Base-by-base conservation (phyloP, 2,113 vertebrate species). In the Mixornis gularis region DNA sequence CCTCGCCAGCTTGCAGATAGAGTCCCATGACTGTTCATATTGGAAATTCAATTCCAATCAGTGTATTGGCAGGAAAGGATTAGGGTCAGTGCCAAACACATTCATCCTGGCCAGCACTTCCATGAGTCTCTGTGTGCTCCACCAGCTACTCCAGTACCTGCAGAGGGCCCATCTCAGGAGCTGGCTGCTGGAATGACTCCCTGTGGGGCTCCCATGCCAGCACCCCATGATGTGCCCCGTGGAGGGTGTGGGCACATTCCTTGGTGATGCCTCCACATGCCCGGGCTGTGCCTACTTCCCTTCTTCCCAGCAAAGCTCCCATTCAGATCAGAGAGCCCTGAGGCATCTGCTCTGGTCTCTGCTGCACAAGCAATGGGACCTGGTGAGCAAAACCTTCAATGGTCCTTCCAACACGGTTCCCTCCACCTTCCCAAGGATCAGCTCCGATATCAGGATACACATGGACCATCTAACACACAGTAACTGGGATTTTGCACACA, bases 41-140 rank as follows among this genome's bases (percentile, higher is more conserved):
- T 92, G 90, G 89, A 92, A 93, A 91, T 71, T 84, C 94, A 88
- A 85, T 94, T 95, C 87, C 81, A 86, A 91, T 93, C 93, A 94
- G 53, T 7, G 48, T 69, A 87, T 90, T 85, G 93, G 87, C 90
- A 93, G 79, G 87, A 90, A 94, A 84, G 89, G 55, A 85, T 82
- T 65, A 82, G 40, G 66, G 91, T 44, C 9, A 1, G 65, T 85
- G 91, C 95, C 95, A 96, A 91, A 66, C 2, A 4, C 49, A 19
- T 92, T 87, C 71, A 84, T 60, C 44, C 68, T 3, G 8, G 58
- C 85, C 88, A 85, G 73, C 1, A 2, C 55, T 85, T 58, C 24
- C 78, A 63, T 17, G 34, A 91, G 60, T 74, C 71, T 76, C 69
- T 7, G 3, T 12, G 12, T 41, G 52, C 36, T 78, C 65, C 70